These are phyloP conservation scores for Cephalotes varians DNA, from an alignment of 2,888 invertebrate species.

Conservation along the genomic window DNA sequence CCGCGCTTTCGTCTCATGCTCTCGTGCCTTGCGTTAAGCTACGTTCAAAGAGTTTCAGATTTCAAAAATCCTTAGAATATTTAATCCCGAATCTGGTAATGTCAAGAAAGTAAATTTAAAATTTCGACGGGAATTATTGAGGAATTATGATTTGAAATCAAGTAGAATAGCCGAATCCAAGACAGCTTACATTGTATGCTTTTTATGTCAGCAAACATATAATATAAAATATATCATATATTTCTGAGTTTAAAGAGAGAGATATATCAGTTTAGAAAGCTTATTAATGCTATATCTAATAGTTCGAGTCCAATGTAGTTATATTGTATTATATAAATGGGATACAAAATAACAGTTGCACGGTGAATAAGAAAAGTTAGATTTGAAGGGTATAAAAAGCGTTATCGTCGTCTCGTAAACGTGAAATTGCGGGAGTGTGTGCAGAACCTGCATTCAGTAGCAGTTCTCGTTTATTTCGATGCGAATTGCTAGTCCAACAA, in stretches of 20 bases:
- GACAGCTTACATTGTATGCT: neutral
- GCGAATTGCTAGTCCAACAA: neutral
- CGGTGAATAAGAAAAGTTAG: constrained; percentile 1
- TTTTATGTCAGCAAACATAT: neutral
- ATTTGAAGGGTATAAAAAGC: constrained; percentile 5
- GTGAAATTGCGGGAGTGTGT: neutral
- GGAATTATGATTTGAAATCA: neutral
- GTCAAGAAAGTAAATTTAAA: neutral
- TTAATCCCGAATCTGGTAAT: neutral
- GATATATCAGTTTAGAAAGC: too few species aligned
- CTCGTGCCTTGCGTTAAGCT: constrained; percentile 57
- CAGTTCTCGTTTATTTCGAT: constrained; percentile 1
- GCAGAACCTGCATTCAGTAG: neutral
- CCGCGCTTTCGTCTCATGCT: constrained; percentile 40
- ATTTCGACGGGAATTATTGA: neutral
- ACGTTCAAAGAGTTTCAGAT: constrained; percentile 46
- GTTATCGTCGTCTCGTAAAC: neutral
- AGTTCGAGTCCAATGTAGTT: neutral
- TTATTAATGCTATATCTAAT: neutral
- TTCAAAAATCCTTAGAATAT: neutral
- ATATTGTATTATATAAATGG: too few species aligned
- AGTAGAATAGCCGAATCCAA: neutral
- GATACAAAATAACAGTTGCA: neutral
- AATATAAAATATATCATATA: neutral
- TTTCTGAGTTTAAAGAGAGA: neutral